Evolutionary conservation across 2,888 invertebrate genomes (phyloP), one percentile per base, ranked within the genome.

Genomic region (Alitta virens): DNA sequence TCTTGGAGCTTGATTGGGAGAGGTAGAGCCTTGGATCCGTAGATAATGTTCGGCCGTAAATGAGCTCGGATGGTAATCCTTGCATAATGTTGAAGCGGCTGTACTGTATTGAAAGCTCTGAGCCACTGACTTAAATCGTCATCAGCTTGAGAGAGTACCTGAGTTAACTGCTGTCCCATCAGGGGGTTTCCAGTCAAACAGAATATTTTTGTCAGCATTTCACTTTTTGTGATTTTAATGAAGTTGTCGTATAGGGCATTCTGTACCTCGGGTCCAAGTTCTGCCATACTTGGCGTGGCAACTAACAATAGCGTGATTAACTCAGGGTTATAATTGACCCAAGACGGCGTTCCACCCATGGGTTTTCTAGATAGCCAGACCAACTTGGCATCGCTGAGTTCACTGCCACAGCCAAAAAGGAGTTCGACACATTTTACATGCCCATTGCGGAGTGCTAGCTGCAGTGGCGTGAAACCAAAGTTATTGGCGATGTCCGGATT

Each of bases 401-500:
- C n/a, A 26, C 60, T 54, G 14, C 60, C 60, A n/a, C 53, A 53
- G 23, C 40, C 27, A 14, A 53, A 54, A 18, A 60, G 43, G 7
- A 54, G 14, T 14, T 40, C 18, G 2, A 53, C 54, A 46, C 60
- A 60, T 18, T 54, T 18, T 1, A 54, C 46, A 21, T 60, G 60
- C 1, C 60, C 60, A n/a, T 52, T 43, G 18, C 60, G 53, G 14
- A 60, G 23, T 5, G 53, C 60, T 53, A 42, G 14, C 16, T 42
- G 9, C 26, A 60, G 46, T 26, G 60, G 60, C 1, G 60, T 60
- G 25, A 60, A 18, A 14, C 60, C 60, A 25, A 43, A 54, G 46
- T 40, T 53, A 18, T 60, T 60, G 26, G 60, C 42, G 27, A 52
- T 51, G 23, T 60, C 60, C n/a, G 60, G 60, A 5, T 27, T 42